These are phyloP conservation scores for Hydropsyche betteni DNA, from an alignment of 2,888 invertebrate species.

Conservation along the genomic window DNA sequence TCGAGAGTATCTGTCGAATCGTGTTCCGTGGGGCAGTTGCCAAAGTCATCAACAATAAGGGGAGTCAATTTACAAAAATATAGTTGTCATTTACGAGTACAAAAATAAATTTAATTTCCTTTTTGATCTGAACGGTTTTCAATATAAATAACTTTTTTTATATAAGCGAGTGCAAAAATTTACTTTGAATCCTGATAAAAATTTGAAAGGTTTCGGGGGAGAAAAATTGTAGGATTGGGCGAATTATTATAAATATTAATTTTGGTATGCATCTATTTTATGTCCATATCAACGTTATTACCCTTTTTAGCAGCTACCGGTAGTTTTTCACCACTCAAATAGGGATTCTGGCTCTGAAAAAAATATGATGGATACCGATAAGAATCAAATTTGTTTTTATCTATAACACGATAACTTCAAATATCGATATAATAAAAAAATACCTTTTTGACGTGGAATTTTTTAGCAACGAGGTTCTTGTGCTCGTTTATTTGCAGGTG, in stretches of 20 bases:
- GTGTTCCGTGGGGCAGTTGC: conserved; percentile 48
- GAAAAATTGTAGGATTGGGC: background rate
- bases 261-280: conserved; percentile 42
- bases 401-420: background rate
- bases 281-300: conserved; percentile 68
- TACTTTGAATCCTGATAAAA: background rate
- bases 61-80: conserved; percentile 47
- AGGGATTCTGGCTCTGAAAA: conserved; percentile 81
- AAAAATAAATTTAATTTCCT: conserved; percentile 43
- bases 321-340: conserved; percentile 82
- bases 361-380: background rate
- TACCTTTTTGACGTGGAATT: conserved; percentile 71
- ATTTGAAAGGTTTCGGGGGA: conserved; percentile 3
- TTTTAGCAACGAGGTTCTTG: conserved; percentile 80
- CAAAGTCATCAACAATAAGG: conserved; percentile 47
- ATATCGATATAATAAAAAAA: conserved; percentile 21
- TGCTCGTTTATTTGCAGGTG: conserved; percentile 67
- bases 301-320: conserved; percentile 95
- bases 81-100: conserved; percentile 33
- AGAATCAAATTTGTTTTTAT: background rate
- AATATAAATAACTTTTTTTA: background rate
- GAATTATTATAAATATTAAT: conserved; percentile 13
- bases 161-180: background rate
- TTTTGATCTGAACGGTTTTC: no score
- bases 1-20: conserved; percentile 45